These are phyloP conservation scores for Xiphias gladius DNA, from an alignment of 2,113 vertebrate species.

Conservation along the genomic window DNA sequence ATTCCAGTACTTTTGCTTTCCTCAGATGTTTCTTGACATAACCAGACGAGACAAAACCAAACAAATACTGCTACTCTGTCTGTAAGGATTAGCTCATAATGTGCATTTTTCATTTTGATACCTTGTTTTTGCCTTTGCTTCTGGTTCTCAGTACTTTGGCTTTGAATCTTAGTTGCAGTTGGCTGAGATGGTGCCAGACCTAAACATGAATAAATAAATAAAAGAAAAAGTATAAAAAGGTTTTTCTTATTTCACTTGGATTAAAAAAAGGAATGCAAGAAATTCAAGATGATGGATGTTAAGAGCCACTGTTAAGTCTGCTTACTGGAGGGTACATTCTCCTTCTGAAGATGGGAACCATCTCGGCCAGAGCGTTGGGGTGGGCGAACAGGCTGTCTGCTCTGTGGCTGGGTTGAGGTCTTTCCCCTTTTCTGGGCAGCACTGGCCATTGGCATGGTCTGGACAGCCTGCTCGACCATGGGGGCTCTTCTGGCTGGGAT, in stretches of 20 bases:
- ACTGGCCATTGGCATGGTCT: slow-evolving; percentile 89
- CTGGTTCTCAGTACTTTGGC: slow-evolving; percentile 70
- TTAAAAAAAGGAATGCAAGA: neutral
- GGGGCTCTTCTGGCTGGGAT: slow-evolving; percentile 88
- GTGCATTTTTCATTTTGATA: slow-evolving; percentile 46
- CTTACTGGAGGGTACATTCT: slow-evolving; percentile 70
- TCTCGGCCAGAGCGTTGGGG: slow-evolving; percentile 68
- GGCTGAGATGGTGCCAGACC: slow-evolving; percentile 44
- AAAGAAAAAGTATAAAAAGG: neutral
- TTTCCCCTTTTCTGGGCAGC: slow-evolving; percentile 82
- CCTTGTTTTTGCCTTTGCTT: slow-evolving; percentile 92
- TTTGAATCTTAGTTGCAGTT: slow-evolving; percentile 40
- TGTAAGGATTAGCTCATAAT: neutral
- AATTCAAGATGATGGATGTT: neutral
- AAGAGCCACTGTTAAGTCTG: rapidly evolving
- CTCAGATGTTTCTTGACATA: neutral
- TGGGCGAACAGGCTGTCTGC: slow-evolving; percentile 70
- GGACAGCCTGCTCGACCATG: slow-evolving; percentile 98
- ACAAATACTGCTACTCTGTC: neutral
- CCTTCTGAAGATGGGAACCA: slow-evolving; percentile 72
- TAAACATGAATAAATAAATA: slow-evolving; percentile 19
- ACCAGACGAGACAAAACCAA: neutral
- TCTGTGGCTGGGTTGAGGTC: slow-evolving; percentile 53
- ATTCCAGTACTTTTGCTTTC: neutral
- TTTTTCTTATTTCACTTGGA: neutral